phyloP scores from a whole-genome alignment of 2,797 vertebrate species.

The Rallus crepitans region DNA sequence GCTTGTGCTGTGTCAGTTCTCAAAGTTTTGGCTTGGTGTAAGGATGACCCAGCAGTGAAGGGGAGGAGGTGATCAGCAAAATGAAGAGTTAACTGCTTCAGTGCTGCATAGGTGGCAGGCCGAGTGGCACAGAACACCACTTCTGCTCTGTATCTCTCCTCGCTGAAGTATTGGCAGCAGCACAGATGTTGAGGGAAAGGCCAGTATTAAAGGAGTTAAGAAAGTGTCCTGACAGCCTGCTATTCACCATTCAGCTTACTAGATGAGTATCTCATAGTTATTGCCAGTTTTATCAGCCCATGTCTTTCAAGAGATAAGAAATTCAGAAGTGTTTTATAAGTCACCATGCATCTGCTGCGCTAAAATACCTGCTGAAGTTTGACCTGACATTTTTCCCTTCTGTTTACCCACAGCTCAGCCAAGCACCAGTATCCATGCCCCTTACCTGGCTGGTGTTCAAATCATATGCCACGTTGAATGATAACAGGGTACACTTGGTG shows the following conservation, averaged over 20 bases:
- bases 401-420: slow-evolving; percentile 7
- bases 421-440: not conserved
- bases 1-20: not conserved
- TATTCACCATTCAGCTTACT: not conserved
- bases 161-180: not conserved
- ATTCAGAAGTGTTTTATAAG: not conserved
- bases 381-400: slow-evolving; percentile 17
- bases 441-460: not conserved
- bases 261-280: not conserved
- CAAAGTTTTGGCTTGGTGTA: not conserved
- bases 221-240: not conserved
- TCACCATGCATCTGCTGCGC: not conserved
- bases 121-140: not conserved
- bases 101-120: accelerated
- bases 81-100: not conserved
- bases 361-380: slow-evolving; percentile 6
- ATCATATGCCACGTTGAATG: not conserved
- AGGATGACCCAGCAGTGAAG: not conserved
- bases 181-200: not conserved
- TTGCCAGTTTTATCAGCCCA: not conserved
- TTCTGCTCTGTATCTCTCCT: not conserved
- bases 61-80: accelerated
- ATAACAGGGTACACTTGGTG: not conserved
- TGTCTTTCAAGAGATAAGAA: not conserved
- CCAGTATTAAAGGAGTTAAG: not conserved